These are phyloP conservation scores for Agelas oroides DNA, from an alignment of 37 sponge, comb jelly and placozoan species.

Conservation along the genomic window DNA sequence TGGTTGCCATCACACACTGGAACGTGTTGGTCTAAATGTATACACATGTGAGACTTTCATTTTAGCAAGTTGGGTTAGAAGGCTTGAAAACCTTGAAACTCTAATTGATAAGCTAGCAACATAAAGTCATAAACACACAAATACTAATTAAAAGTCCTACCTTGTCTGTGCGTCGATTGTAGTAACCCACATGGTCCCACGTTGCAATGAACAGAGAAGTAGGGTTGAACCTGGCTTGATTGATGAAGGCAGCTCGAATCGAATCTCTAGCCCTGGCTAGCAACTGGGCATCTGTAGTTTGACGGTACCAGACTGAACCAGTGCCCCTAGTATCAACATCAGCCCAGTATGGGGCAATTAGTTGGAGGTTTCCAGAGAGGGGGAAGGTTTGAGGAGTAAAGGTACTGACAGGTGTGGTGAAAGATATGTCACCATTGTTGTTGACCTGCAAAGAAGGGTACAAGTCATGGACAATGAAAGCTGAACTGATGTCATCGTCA, in stretches of 20 bases:
- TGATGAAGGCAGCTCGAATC: slow-evolving; percentile 6
- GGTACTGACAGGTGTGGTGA: no score
- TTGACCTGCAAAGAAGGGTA: no score
- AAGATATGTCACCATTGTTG: no score
- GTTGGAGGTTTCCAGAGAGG: neutral
- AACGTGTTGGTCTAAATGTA: slow-evolving; percentile 50
- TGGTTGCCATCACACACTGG: slow-evolving; percentile 57
- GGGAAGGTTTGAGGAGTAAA: neutral
- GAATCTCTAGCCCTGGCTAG: neutral
- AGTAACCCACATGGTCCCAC: slow-evolving; percentile 58
- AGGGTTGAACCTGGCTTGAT: neutral
- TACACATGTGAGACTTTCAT: neutral
- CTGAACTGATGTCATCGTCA: no score
- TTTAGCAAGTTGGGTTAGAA: no score
- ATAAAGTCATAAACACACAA: no score
- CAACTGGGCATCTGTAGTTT: slow-evolving; percentile 1
- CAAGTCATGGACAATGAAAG: no score
- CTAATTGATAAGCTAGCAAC: no score
- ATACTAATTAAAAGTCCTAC: neutral
- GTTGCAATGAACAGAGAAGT: slow-evolving; percentile 41
- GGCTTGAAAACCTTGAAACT: no score
- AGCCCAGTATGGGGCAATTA: slow-evolving; percentile 51
- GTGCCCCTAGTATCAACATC: slow-evolving; percentile 58
- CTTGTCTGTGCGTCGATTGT: slow-evolving; percentile 2
- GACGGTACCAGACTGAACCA: slow-evolving; percentile 31